Conservation (phyloP, 2,797 vertebrate genomes). For the Aythya fuligula region DNA sequence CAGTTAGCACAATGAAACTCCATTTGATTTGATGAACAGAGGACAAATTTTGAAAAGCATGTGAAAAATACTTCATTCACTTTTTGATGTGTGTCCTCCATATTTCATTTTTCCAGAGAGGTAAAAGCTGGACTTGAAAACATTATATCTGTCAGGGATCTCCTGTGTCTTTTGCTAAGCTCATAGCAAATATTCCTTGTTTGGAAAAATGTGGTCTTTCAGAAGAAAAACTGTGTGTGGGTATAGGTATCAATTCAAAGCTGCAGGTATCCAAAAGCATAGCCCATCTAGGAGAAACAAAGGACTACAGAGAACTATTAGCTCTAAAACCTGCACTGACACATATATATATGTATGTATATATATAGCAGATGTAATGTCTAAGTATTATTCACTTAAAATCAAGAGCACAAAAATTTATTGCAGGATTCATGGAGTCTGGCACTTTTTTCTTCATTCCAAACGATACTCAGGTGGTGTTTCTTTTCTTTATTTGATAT, state of each 20-base stretch:
- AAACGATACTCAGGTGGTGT: background rate
- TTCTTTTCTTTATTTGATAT: constrained; percentile 16
- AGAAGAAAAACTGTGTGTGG: background rate
- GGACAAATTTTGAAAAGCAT: background rate
- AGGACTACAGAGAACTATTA: background rate
- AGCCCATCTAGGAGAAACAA: background rate
- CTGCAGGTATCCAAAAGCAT: background rate
- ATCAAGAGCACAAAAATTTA: background rate
- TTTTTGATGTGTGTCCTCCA: background rate
- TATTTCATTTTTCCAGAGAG: background rate
- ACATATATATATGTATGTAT: background rate
- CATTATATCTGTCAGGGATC: background rate
- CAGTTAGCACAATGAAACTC: background rate
- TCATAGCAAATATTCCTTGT: background rate
- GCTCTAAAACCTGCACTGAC: background rate
- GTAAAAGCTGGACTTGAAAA: background rate
- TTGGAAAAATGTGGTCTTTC: background rate
- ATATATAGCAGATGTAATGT: background rate
- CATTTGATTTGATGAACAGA: background rate
- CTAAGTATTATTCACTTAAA: background rate
- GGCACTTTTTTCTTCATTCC: background rate
- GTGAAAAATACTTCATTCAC: background rate
- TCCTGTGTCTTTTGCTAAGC: background rate
- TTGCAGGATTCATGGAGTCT: background rate
- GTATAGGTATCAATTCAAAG: background rate